A percentile compares a stretch with the other conserved stretches of the same genome.
Evolutionary conservation across 2,113 vertebrate genomes (phyloP).

Genomic region (Alethe diademata): DNA sequence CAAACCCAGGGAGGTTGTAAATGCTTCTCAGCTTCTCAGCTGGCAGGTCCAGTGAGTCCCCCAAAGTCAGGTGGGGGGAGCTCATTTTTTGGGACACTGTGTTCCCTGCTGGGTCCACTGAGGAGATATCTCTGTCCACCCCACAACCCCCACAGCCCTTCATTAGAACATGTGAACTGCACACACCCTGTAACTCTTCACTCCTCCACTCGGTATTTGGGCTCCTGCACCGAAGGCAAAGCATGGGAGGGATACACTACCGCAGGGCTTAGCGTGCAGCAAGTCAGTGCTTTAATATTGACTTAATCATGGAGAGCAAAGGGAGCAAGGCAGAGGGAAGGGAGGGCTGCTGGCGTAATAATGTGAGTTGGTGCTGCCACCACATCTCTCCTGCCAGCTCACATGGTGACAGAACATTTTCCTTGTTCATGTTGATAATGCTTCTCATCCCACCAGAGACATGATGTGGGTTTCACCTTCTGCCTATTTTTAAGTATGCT

Average conservation of each 20-base stretch:
- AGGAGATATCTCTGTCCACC: fast-evolving
- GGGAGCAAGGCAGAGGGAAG: neutral
- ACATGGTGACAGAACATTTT: fast-evolving
- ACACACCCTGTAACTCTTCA: fast-evolving
- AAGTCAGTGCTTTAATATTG: neutral
- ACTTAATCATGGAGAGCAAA: neutral
- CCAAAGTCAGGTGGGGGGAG: fast-evolving
- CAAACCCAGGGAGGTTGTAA: neutral
- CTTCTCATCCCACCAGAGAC: neutral
- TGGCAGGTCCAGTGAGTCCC: fast-evolving
- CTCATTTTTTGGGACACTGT: fast-evolving
- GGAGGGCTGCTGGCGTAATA: neutral
- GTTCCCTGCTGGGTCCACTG: fast-evolving
- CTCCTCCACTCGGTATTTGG: neutral
- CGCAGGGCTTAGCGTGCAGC: neutral
- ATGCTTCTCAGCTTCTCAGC: neutral
- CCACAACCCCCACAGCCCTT: neutral
- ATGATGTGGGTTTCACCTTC: neutral
- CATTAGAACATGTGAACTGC: neutral
- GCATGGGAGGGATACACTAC: fast-evolving
- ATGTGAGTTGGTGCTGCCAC: neutral
- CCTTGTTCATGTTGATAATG: fast-evolving
- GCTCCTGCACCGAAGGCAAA: fast-evolving
- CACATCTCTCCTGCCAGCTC: neutral
- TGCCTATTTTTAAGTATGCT: neutral